Base-by-base conservation (phyloP, 2,888 invertebrate species). In the Lasiommata megera region DNA sequence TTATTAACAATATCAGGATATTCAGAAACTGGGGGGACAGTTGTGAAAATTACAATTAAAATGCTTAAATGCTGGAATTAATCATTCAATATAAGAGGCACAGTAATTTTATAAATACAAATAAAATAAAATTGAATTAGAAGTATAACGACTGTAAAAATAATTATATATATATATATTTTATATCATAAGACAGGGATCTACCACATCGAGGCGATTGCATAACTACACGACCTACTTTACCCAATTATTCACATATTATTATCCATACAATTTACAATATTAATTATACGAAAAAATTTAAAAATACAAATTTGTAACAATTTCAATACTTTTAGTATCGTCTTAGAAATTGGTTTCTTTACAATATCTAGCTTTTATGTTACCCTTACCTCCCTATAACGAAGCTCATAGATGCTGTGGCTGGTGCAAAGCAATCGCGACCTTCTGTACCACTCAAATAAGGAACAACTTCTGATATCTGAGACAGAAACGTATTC, bases 271-370 rank as follows among this genome's bases (percentile, higher is more conserved):
- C 63, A 68, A 56, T 53, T 63, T 34, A 34, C 34, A 34, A 11
- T n/a, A n/a, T n/a, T n/a, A n/a, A 31, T 61, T 69, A 51, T 52
- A 60, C 50, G 46, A 61, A 68, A 60, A 61, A 34, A 67, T 68
- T 71, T 69, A 67, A 71, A 81, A 88, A 88, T 90, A 90, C 89
- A 88, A 90, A 88, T 90, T 90, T 90, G 89, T 89, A 90, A 90
- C 86, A 88, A 73, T 76, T 85, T 77, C 83, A 84, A 88, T 88
- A 88, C 82, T 86, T 81, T 86, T 78, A 87, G 82, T 86, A 88
- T 85, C 78, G 70, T 80, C 72, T 82, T 84, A 83, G 83, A 83
- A 83, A 83, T 83, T 80, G 79, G 73, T 80, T 84, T 79, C 79
- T 83, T 81, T 82, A 80, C 77, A 81, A 79, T 70, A 67, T 59